Evolutionary conservation across 2,888 invertebrate species (phyloP).

Genomic region (Yponomeuta malinellus): DNA sequence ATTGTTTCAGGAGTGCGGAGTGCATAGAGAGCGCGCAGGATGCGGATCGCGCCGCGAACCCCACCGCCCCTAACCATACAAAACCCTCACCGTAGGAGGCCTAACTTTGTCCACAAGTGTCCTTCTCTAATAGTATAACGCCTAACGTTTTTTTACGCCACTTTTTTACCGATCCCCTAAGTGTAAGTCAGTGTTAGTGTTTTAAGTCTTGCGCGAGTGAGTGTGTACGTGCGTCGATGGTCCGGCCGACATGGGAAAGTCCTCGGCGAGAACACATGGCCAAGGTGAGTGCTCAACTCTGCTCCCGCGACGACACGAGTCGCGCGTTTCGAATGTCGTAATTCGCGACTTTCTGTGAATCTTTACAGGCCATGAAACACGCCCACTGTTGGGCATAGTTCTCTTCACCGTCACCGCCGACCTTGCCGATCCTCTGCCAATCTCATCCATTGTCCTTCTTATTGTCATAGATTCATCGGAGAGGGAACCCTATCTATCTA

Average conservation of each 20-base stretch:
- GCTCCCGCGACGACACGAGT: background rate
- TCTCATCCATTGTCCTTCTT: constrained; percentile 20
- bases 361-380: no score
- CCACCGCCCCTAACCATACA: constrained; percentile 65
- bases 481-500: no score
- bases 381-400: background rate
- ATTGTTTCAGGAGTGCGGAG: constrained; percentile 62
- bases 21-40: constrained; percentile 59
- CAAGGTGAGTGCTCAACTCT: constrained; percentile 57
- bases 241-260: constrained; percentile 77
- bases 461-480: no score
- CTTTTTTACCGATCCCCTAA: constrained; percentile 70
- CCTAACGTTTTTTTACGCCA: constrained; percentile 69
- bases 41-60: constrained; percentile 74
- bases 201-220: constrained; percentile 59
- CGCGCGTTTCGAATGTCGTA: no score
- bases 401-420: constrained; percentile 18
- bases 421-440: no score
- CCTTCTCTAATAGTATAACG: constrained; percentile 71
- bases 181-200: constrained; percentile 60
- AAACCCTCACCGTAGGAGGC: constrained; percentile 65
- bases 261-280: constrained; percentile 76
- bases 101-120: constrained; percentile 65
- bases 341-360: no score
- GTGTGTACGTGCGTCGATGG: constrained; percentile 69